Conservation (phyloP, 2,113 vertebrate genomes). For the Gallinago media region DNA sequence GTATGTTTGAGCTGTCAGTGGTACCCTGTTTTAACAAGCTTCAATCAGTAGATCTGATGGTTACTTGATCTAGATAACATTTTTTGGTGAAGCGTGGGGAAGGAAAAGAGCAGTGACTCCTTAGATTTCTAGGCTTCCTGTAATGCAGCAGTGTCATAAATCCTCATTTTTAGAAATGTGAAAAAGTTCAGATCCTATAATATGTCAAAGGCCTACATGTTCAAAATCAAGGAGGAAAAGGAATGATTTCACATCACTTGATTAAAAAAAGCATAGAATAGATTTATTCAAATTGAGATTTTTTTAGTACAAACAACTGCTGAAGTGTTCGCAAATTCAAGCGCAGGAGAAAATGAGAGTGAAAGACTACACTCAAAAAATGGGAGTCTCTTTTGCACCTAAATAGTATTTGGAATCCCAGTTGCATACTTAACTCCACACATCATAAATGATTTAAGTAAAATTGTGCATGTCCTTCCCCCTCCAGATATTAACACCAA, state of each 20-base stretch:
- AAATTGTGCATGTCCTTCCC: rapidly evolving
- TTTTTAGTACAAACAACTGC: neutral
- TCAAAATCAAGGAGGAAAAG: neutral
- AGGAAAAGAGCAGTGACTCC: neutral
- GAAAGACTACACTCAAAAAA: neutral
- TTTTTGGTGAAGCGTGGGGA: neutral
- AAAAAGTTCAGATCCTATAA: neutral
- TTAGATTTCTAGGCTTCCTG: neutral
- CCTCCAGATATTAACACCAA: neutral
- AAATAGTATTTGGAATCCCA: neutral
- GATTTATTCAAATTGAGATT: neutral
- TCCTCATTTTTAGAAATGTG: neutral
- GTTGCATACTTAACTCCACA: neutral
- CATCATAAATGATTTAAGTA: rapidly evolving
- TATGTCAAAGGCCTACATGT: neutral
- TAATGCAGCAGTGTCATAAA: neutral
- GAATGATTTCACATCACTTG: neutral
- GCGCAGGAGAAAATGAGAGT: neutral
- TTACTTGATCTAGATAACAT: neutral
- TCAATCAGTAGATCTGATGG: neutral
- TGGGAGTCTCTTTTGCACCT: neutral
- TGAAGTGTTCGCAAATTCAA: neutral
- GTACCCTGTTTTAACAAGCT: neutral
- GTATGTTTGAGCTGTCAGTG: neutral
- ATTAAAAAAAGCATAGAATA: neutral